Conservation (phyloP, 2,797 vertebrate genomes). For the Xenentodon cancila region DNA sequence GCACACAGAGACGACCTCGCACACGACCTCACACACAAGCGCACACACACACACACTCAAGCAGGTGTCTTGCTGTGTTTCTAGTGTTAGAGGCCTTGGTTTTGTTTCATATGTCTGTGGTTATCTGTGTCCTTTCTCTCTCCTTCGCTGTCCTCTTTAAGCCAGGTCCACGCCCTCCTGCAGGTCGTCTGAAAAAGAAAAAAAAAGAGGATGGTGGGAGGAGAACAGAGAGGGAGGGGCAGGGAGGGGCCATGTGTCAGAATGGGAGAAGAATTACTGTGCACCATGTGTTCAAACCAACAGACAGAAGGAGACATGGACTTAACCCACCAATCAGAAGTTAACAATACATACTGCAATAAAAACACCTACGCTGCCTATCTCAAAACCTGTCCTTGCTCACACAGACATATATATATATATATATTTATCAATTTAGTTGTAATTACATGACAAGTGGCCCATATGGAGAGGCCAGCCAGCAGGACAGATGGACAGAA, state of each 20-base stretch:
- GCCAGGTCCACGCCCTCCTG: slow-evolving; percentile 74
- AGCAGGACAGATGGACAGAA: slow-evolving; percentile 69
- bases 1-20: slow-evolving; percentile 39
- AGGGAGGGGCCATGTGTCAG: slow-evolving; percentile 72
- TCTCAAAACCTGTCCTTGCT: slow-evolving; percentile 31
- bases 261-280: slow-evolving; percentile 69
- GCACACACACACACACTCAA: slow-evolving; percentile 47
- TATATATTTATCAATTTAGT: slow-evolving; percentile 28
- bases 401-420: neutral
- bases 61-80: slow-evolving; percentile 44
- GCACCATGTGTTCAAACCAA: slow-evolving; percentile 73
- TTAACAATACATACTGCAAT: slow-evolving; percentile 14
- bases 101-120: slow-evolving; percentile 29
- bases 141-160: slow-evolving; percentile 32
- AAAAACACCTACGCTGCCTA: slow-evolving; percentile 13
- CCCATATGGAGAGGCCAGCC: slow-evolving; percentile 55
- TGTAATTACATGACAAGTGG: slow-evolving; percentile 58
- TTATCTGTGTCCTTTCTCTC: slow-evolving; percentile 13
- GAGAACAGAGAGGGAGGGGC: slow-evolving; percentile 45
- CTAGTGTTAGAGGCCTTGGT: slow-evolving; percentile 24
- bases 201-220: slow-evolving; percentile 10
- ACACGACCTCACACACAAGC: slow-evolving; percentile 47
- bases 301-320: slow-evolving; percentile 39
- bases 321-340: slow-evolving; percentile 49
- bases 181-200: slow-evolving; percentile 64